Evolutionary conservation across 2,888 invertebrate genomes (phyloP).

Genomic region (Cosmia pyralina): DNA sequence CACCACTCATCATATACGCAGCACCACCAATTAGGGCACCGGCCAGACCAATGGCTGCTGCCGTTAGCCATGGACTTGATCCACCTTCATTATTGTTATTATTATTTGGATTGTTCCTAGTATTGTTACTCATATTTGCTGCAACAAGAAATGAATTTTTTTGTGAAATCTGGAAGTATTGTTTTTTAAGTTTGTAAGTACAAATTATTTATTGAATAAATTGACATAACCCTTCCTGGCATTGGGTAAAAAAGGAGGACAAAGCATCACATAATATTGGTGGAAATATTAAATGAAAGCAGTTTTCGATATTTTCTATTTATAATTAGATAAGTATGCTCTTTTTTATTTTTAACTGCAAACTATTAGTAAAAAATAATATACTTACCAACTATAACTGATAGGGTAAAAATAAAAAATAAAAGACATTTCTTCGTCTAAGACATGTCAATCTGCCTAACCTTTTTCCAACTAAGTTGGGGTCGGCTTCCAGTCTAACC

Average conservation of each 20-base stretch:
- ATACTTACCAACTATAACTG: too few relatives aligned
- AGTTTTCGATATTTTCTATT: neutral
- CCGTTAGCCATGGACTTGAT: constrained; percentile 25
- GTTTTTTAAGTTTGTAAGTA: neutral
- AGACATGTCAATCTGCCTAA: too few relatives aligned
- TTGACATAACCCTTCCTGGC: too few relatives aligned
- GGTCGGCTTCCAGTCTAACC: too few relatives aligned
- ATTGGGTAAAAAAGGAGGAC: neutral
- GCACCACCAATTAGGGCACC: constrained; percentile 55
- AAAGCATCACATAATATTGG: neutral
- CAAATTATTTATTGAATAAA: neutral
- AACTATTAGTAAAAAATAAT: too few relatives aligned
- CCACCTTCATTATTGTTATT: constrained; percentile 14
- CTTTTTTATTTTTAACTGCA: too few relatives aligned
- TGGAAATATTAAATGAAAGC: neutral
- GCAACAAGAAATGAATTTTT: neutral
- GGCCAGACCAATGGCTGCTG: constrained; percentile 47
- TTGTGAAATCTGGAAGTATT: neutral
- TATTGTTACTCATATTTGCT: constrained; percentile 43
- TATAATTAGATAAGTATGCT: too few relatives aligned
- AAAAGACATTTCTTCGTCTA: too few relatives aligned
- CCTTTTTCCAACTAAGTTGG: too few relatives aligned
- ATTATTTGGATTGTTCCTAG: constrained; percentile 23
- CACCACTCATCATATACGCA: constrained; percentile 47
- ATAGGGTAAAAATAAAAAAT: too few relatives aligned